phyloP scores from a whole-genome alignment of 2,113 vertebrate genomes.

The Pelobates fuscus region DNA sequence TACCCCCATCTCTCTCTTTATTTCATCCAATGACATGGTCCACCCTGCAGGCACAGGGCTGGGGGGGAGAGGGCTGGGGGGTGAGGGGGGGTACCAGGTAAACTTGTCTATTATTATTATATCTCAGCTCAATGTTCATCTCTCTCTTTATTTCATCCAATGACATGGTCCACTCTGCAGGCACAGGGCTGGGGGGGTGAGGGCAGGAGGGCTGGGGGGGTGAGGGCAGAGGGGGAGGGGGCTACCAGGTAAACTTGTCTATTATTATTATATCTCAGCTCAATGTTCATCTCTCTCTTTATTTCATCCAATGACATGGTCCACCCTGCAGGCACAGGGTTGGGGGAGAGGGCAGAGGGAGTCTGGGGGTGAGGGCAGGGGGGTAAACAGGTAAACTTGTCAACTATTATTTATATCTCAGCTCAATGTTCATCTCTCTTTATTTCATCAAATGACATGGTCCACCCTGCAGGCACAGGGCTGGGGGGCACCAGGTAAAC shows the following conservation, averaged over 20 bases:
- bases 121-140: not conserved
- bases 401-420: conserved; percentile 1
- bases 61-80: conserved; percentile 21
- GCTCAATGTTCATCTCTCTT: no score
- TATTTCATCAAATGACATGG: no score
- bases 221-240: not conserved
- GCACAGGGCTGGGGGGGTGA: no score
- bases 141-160: no score
- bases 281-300: conserved; percentile 30
- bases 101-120: conserved; percentile 11
- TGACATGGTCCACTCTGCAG: no score
- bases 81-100: not conserved
- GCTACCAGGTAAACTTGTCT: no score
- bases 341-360: conserved; percentile 15
- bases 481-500: no score
- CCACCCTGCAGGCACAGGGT: conserved; percentile 17
- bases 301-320: not conserved
- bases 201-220: no score
- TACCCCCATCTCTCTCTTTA: conserved; percentile 62
- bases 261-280: no score
- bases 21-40: conserved; percentile 1
- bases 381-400: conserved; percentile 10
- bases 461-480: no score
- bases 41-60: conserved; percentile 18
- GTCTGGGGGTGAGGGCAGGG: conserved; percentile 4